Conservation (phyloP, 2,113 vertebrate species). For the Emydocephalus ijimae region DNA sequence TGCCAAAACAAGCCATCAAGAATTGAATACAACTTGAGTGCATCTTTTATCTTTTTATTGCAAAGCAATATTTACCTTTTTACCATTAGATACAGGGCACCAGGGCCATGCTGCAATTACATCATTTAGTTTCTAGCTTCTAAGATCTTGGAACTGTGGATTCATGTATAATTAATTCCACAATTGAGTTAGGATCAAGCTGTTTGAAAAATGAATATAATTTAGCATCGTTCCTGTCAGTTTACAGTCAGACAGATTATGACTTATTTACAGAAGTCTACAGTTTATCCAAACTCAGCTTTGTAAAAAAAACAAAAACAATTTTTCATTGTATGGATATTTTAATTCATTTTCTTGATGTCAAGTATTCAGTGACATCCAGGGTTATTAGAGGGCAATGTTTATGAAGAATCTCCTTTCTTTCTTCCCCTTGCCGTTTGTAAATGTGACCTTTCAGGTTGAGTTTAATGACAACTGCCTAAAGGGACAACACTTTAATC, state of each 20-base stretch:
- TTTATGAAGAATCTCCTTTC: neutral
- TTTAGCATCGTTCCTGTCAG: neutral
- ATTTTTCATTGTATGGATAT: neutral
- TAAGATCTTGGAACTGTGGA: neutral
- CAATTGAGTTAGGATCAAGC: neutral
- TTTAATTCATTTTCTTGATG: neutral
- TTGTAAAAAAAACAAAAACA: neutral
- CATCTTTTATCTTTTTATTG: neutral
- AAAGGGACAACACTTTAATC: neutral
- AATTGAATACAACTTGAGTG: neutral
- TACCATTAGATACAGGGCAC: neutral
- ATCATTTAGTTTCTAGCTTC: neutral
- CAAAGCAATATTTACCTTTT: neutral
- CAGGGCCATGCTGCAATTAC: neutral
- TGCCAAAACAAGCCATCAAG: neutral
- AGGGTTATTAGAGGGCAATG: neutral
- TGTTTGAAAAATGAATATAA: neutral
- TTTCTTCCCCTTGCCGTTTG: neutral
- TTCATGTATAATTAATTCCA: neutral
- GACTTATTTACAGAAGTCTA: accelerated
- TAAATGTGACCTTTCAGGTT: neutral
- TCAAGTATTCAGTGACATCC: neutral
- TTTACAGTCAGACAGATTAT: neutral
- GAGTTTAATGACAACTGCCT: neutral
- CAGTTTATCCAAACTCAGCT: neutral